A percentile compares a stretch with the other conserved stretches of the same genome.
phyloP scores from a whole-genome alignment of 1,140 invertebrate genomes.

The Calycopis cecrops region DNA sequence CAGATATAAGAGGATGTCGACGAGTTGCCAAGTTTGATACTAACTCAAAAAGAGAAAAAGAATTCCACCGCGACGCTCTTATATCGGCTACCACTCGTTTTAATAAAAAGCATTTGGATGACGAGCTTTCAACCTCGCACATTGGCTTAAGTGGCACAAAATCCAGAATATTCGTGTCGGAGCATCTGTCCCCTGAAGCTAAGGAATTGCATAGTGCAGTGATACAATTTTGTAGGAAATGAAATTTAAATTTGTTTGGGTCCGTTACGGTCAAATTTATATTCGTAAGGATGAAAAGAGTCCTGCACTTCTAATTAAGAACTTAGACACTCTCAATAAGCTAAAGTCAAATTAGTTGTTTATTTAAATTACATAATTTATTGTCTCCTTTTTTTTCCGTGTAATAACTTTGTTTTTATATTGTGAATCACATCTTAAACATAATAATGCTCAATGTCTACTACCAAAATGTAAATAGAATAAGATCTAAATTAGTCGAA shows the following conservation, averaged over 20 bases:
- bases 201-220: too few species aligned
- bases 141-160: background rate
- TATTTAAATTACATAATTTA: too few species aligned
- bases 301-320: conserved; percentile 5
- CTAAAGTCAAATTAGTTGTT: background rate
- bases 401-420: background rate
- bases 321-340: background rate
- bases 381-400: background rate
- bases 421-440: background rate
- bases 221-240: background rate
- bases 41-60: background rate
- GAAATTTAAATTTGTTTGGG: background rate
- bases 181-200: background rate
- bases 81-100: conserved; percentile 6
- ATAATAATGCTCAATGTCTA: conserved; percentile 1
- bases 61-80: background rate
- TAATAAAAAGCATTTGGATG: background rate
- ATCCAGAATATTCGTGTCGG: background rate
- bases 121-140: background rate
- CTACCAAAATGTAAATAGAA: conserved; percentile 25
- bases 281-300: conserved; percentile 7
- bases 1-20: conserved; percentile 6
- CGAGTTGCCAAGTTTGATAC: conserved; percentile 12
- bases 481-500: conserved; percentile 13
- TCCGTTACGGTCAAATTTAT: conserved; percentile 6